phyloP scores from a whole-genome alignment of 2,888 invertebrate genomes.

The Xestoiulus laeticollis region DNA sequence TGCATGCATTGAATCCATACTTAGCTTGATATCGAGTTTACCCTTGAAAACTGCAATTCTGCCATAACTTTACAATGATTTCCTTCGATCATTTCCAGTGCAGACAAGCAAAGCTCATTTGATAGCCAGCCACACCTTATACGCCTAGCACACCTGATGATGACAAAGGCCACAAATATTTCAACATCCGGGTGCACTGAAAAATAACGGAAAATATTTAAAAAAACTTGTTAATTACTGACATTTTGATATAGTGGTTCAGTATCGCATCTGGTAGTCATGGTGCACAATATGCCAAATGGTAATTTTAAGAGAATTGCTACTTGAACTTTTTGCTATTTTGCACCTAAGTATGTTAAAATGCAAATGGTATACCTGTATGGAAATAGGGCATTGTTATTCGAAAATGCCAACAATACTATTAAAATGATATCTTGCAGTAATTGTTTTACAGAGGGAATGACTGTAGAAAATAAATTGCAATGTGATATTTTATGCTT shows the following conservation, averaged over 20 bases:
- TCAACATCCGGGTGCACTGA: neutral
- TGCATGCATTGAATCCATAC: neutral
- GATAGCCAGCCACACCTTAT: neutral
- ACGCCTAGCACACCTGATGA: slow-evolving; percentile 14
- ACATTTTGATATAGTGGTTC: neutral
- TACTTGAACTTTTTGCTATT: neutral
- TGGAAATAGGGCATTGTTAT: neutral
- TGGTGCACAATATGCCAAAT: neutral
- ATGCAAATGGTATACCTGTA: neutral
- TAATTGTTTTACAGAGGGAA: no score
- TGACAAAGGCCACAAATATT: slow-evolving; percentile 24
- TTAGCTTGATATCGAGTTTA: neutral
- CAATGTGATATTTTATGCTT: no score
- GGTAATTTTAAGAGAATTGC: neutral
- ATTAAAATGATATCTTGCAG: neutral
- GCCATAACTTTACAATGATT: neutral
- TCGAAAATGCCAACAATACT: neutral
- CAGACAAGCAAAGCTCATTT: neutral
- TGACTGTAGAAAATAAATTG: no score
- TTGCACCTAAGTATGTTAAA: no score
- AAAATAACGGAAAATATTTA: neutral
- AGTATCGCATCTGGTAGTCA: neutral
- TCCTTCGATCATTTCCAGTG: slow-evolving; percentile 28
- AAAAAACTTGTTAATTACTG: neutral
- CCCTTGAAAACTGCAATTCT: neutral